phyloP scores from a whole-genome alignment of 2,888 invertebrate species.

The Penaeus monodon region DNA sequence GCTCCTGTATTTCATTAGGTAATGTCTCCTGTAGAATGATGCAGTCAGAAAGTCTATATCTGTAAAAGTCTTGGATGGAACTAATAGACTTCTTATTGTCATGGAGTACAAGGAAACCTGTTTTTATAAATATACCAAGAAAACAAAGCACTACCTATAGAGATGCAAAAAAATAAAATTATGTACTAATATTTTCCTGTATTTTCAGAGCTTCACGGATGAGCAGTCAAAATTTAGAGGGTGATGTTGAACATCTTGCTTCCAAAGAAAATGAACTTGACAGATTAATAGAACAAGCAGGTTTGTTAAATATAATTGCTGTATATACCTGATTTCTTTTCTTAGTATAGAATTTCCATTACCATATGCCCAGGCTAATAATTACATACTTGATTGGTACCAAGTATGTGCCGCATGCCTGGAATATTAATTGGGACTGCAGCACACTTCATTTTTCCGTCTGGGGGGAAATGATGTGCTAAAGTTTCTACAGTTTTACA shows the following conservation, averaged over 20 bases:
- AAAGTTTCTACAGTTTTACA: background rate
- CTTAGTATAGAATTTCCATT: background rate
- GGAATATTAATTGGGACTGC: slow-evolving; percentile 12
- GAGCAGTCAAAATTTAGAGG: slow-evolving; percentile 67
- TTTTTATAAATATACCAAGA: too few species aligned
- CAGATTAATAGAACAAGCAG: slow-evolving; percentile 75
- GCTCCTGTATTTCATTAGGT: too few species aligned
- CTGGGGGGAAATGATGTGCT: too few species aligned
- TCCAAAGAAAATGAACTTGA: slow-evolving; percentile 83
- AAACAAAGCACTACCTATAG: too few species aligned
- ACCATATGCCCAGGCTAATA: slow-evolving; percentile 16
- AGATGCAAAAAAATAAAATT: too few species aligned
- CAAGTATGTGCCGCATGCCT: slow-evolving; percentile 34
- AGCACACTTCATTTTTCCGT: background rate
- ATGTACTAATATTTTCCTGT: background rate
- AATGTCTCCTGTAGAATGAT: too few species aligned
- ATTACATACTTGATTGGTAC: slow-evolving; percentile 24
- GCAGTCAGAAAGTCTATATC: too few species aligned
- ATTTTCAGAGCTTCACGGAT: slow-evolving; percentile 54
- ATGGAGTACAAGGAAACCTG: too few species aligned
- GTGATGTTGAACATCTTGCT: slow-evolving; percentile 78
- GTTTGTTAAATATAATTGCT: slow-evolving; percentile 65
- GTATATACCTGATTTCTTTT: background rate
- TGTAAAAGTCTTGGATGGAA: too few species aligned
- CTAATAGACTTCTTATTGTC: too few species aligned